Percentiles rank a stretch among this genome's conserved stretches.
These are phyloP conservation scores for Crotalus helleri DNA, from an alignment of 2,113 vertebrate species.

Conservation along the genomic window DNA sequence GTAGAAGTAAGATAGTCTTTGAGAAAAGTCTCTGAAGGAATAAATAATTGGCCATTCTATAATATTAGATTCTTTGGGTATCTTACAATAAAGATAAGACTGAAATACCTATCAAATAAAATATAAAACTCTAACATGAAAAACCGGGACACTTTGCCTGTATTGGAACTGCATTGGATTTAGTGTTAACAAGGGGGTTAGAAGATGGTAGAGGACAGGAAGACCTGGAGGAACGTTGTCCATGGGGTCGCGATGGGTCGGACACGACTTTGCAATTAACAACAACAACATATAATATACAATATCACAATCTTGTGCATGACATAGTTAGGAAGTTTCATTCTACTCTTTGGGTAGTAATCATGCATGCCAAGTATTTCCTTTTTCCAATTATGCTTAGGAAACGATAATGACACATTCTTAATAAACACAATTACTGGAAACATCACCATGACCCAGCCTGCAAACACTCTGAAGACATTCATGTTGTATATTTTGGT, in stretches of 20 bases:
- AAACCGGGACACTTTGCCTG: neutral
- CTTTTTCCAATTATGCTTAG: constrained; percentile 57
- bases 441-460: constrained; percentile 81
- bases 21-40: neutral
- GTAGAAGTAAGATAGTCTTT: neutral
- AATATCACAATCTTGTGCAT: neutral
- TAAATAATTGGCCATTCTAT: neutral
- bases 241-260: too few relatives aligned
- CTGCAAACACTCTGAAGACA: constrained; percentile 64
- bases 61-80: neutral
- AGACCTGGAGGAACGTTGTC: too few relatives aligned
- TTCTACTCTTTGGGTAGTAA: neutral
- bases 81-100: neutral
- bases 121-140: neutral
- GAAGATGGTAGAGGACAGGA: too few relatives aligned
- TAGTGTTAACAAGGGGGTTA: neutral
- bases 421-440: constrained; percentile 73
- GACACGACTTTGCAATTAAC: too few relatives aligned
- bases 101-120: neutral
- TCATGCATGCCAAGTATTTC: neutral
- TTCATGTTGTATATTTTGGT: constrained; percentile 80
- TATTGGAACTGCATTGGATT: neutral
- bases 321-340: neutral
- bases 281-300: too few relatives aligned
- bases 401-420: constrained; percentile 74